phyloP scores from a whole-genome alignment of 2,797 vertebrate species.

The Zalophus californianus region DNA sequence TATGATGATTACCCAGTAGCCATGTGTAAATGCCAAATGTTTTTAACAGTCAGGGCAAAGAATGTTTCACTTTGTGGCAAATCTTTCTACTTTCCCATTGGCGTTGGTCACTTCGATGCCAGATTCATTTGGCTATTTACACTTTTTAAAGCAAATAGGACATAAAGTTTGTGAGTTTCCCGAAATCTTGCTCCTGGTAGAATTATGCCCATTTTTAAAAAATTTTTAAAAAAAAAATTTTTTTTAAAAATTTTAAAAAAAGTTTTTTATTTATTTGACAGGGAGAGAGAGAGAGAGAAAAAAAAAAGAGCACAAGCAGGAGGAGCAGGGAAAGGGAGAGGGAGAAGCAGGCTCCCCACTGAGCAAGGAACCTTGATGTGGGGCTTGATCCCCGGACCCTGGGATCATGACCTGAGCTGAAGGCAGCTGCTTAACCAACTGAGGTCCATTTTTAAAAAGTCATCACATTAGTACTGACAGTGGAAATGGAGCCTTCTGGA shows the following conservation, averaged over 20 bases:
- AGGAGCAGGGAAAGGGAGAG: too few relatives aligned
- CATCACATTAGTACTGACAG: background rate
- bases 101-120: background rate
- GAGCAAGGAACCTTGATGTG: too few relatives aligned
- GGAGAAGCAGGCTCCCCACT: too few relatives aligned
- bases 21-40: background rate
- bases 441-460: background rate
- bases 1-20: background rate
- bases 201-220: background rate
- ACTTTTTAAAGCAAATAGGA: constrained; percentile 27
- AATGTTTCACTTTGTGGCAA: background rate
- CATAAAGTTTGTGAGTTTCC: background rate
- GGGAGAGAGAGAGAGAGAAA: too few relatives aligned
- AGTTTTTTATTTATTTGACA: too few relatives aligned
- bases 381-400: too few relatives aligned
- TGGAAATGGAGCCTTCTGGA: background rate
- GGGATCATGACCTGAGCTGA: too few relatives aligned
- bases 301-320: too few relatives aligned
- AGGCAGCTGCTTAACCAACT: too few relatives aligned
- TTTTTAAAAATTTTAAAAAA: background rate
- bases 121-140: background rate
- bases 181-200: background rate
- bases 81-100: background rate
- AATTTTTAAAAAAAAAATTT: too few relatives aligned
- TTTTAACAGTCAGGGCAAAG: constrained; percentile 27